phyloP scores from a whole-genome alignment of 2,888 invertebrate species.

The Tineola bisselliella region DNA sequence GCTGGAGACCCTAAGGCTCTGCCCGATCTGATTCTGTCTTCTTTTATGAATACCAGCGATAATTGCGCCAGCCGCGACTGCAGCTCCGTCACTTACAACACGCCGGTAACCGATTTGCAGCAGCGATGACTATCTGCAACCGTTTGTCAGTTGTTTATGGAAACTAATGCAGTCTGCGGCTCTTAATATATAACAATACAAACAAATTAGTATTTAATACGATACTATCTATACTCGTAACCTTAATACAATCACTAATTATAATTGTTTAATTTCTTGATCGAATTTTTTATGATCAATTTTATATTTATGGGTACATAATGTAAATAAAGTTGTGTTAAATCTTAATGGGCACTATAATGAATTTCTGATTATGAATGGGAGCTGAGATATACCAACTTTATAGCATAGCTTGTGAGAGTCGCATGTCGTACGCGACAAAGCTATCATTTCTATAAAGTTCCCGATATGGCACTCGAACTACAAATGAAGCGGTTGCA shows the following conservation, averaged over 20 bases:
- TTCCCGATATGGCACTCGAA: constrained; percentile 56
- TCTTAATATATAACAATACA: too few relatives aligned
- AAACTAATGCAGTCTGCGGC: constrained; percentile 1
- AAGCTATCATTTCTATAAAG: constrained; percentile 54
- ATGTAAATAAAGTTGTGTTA: neutral
- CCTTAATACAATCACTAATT: constrained; percentile 11
- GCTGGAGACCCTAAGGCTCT: constrained; percentile 40
- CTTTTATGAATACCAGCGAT: constrained; percentile 56
- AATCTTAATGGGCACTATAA: neutral
- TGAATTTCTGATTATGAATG: constrained; percentile 8
- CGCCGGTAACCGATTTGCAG: constrained; percentile 38
- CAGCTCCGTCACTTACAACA: constrained; percentile 38
- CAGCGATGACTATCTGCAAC: constrained; percentile 34
- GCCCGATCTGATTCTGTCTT: constrained; percentile 53
- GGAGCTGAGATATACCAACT: neutral
- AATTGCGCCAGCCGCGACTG: constrained; percentile 44
- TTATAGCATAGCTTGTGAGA: neutral
- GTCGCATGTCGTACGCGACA: constrained; percentile 38
- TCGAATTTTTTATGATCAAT: neutral
- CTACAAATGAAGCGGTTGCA: constrained; percentile 67
- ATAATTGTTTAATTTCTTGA: neutral
- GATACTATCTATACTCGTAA: constrained; percentile 5
- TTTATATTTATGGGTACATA: neutral
- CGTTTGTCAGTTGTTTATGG: neutral
- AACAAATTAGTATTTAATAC: constrained; percentile 2